phyloP scores from a whole-genome alignment of 2,797 vertebrate species.

The Chiloscyllium punctatum region DNA sequence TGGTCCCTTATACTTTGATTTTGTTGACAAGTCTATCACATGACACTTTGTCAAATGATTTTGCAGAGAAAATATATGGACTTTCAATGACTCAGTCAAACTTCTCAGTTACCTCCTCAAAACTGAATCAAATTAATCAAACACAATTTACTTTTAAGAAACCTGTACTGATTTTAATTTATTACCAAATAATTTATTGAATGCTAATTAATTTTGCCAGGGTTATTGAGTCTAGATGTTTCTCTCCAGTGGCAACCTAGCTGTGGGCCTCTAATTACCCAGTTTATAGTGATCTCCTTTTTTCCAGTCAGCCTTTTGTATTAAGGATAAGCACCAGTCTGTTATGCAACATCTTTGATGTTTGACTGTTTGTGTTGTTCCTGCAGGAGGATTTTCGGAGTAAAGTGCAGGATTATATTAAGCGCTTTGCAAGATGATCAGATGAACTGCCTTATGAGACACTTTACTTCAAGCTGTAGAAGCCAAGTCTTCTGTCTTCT shows the following conservation, averaged over 20 bases:
- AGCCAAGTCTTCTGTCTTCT: constrained; percentile 28
- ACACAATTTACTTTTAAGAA: neutral
- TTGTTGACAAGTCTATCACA: neutral
- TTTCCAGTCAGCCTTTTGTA: neutral
- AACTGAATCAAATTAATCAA: neutral
- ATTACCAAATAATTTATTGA: neutral
- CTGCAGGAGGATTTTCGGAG: constrained; percentile 87
- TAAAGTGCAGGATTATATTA: constrained; percentile 98
- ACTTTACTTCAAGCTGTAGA: constrained; percentile 15
- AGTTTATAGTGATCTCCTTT: neutral
- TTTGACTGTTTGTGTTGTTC: constrained; percentile 39
- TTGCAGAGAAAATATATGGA: neutral
- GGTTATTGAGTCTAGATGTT: neutral
- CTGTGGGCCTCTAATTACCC: neutral
- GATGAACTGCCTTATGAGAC: constrained; percentile 41
- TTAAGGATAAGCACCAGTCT: neutral
- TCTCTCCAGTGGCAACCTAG: neutral
- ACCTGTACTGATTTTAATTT: neutral
- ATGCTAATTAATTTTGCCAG: neutral
- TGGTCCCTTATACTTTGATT: neutral
- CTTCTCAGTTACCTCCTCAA: neutral
- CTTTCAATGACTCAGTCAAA: neutral
- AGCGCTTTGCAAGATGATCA: constrained; percentile 94
- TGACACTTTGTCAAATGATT: neutral
- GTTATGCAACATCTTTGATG: neutral